A percentile compares a stretch with the other conserved stretches of the same genome.
phyloP scores from a whole-genome alignment of 2,797 vertebrate genomes.

The Acipenser ruthenus region DNA sequence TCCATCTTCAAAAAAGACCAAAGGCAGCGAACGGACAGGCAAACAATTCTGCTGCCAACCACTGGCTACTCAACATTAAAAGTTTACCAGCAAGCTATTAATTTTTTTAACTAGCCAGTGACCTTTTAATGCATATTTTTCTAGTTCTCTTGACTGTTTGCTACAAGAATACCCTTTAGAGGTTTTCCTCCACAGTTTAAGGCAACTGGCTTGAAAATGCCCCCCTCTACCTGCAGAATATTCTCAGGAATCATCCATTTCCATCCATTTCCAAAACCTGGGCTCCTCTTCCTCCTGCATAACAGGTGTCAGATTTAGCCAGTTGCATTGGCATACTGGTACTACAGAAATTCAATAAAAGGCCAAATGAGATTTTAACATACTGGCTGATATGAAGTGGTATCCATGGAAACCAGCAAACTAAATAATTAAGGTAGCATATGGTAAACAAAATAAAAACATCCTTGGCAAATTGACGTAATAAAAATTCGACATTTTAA shows the following conservation, averaged over 20 bases:
- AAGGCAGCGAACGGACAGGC: background rate
- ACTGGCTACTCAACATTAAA: background rate
- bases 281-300: too few species aligned
- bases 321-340: background rate
- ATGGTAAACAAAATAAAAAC: slow-evolving; percentile 18
- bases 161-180: too few species aligned
- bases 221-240: too few species aligned
- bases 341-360: slow-evolving; percentile 5
- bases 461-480: slow-evolving; percentile 13
- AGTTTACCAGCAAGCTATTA: background rate
- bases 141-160: too few species aligned
- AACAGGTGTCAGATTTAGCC: too few species aligned
- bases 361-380: slow-evolving; percentile 12
- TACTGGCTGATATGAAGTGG: slow-evolving; percentile 18
- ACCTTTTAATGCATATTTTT: background rate
- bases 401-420: slow-evolving; percentile 29
- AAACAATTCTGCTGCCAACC: background rate
- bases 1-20: background rate
- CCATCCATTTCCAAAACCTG: too few species aligned
- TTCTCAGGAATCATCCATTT: too few species aligned
- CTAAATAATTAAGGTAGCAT: slow-evolving; percentile 19
- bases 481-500: slow-evolving; percentile 17
- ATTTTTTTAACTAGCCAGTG: background rate
- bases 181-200: too few species aligned
- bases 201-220: too few species aligned